A percentile compares a stretch with the other conserved stretches of the same genome.
phyloP scores from a whole-genome alignment of 2,888 invertebrate genomes.

The Caenorhabditis sinica region DNA sequence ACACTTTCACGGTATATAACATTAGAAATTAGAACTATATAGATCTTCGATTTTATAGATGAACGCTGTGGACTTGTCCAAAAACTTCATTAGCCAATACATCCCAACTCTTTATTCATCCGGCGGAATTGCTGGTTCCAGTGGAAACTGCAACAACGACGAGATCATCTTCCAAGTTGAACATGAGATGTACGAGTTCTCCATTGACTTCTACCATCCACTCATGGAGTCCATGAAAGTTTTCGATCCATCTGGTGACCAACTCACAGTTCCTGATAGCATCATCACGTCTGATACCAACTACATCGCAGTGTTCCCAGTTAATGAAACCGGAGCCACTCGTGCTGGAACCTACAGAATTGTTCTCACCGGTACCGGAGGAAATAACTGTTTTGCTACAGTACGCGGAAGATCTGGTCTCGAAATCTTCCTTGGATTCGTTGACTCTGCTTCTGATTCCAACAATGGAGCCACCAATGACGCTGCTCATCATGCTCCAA shows the following conservation, averaged over 20 bases:
- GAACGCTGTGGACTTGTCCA: conserved; percentile 68
- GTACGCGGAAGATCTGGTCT: conserved; percentile 73
- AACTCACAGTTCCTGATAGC: conserved; percentile 65
- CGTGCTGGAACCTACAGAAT: conserved; percentile 71
- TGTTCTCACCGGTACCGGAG: conserved; percentile 58
- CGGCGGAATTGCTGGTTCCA: conserved; percentile 64
- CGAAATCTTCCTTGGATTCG: conserved; percentile 72
- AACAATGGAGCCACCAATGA: conserved; percentile 75
- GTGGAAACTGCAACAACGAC: conserved; percentile 63
- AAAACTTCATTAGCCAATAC: conserved; percentile 70
- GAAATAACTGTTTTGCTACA: conserved; percentile 70
- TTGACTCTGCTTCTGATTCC: conserved; percentile 64
- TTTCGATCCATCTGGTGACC: conserved; percentile 66
- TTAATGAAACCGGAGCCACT: conserved; percentile 70
- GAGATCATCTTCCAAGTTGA: conserved; percentile 76
- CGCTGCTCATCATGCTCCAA: conserved; percentile 72
- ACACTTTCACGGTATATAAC: conserved; percentile 70
- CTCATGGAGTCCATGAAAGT: conserved; percentile 50
- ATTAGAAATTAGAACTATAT: background rate
- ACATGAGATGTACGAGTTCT: conserved; percentile 75
- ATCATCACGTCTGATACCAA: conserved; percentile 71
- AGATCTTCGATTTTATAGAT: conserved; percentile 46
- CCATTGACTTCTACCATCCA: conserved; percentile 74
- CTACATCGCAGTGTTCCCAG: conserved; percentile 74
- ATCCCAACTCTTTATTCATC: conserved; percentile 74